These are phyloP conservation scores for Drosophila murphyi DNA, from an alignment of 1,140 invertebrate species.

Conservation along the genomic window DNA sequence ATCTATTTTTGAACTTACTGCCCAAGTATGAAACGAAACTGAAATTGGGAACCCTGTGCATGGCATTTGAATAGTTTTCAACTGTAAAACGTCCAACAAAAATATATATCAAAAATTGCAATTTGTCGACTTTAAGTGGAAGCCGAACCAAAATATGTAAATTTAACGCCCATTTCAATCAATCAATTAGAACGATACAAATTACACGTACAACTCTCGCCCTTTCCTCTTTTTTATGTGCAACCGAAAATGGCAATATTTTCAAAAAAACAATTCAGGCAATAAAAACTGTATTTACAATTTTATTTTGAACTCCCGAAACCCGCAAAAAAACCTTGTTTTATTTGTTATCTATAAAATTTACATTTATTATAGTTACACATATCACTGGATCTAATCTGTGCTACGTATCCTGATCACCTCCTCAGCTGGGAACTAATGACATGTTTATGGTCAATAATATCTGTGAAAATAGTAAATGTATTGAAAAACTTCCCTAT, in stretches of 20 bases:
- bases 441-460: no score
- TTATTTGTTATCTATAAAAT: slow-evolving; percentile 1
- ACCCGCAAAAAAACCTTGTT: slow-evolving; percentile 30
- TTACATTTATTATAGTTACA: no score
- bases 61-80: slow-evolving; percentile 34
- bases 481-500: no score
- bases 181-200: slow-evolving; percentile 17
- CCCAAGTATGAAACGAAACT: slow-evolving; percentile 24
- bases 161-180: slow-evolving; percentile 24
- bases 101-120: slow-evolving; percentile 30
- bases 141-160: slow-evolving; percentile 34
- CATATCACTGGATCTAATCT: no score
- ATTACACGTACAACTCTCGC: slow-evolving; percentile 15
- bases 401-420: no score
- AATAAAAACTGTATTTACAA: slow-evolving; percentile 49
- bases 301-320: slow-evolving; percentile 42
- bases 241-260: slow-evolving; percentile 39
- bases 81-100: slow-evolving; percentile 41
- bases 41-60: slow-evolving; percentile 21
- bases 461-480: no score
- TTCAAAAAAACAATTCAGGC: slow-evolving; percentile 30
- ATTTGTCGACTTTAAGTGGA: slow-evolving; percentile 30
- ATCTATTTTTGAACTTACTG: background rate
- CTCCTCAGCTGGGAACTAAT: no score
- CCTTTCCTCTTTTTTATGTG: slow-evolving; percentile 9